Conservation (phyloP, 2,888 invertebrate genomes). For the Polylopha cassiicola region DNA sequence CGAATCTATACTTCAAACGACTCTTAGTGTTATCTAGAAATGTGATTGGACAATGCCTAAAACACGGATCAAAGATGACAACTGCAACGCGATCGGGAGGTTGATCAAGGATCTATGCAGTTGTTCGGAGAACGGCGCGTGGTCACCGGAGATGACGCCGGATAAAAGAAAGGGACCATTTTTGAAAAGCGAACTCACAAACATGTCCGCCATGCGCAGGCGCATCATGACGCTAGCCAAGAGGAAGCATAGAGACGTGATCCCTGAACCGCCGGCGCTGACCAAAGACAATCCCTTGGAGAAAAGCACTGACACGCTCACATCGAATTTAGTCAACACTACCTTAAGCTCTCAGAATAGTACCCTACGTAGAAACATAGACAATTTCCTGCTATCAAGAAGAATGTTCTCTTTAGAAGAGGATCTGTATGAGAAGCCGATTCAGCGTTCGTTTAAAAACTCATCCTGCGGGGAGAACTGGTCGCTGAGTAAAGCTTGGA, state of each 20-base stretch:
- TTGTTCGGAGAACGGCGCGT: slow-evolving; percentile 70
- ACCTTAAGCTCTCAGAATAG: slow-evolving; percentile 63
- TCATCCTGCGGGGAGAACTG: slow-evolving; percentile 69
- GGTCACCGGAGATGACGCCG: slow-evolving; percentile 72
- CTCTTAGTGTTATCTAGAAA: slow-evolving; percentile 22
- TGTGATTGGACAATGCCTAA: slow-evolving; percentile 55
- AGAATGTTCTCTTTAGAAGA: slow-evolving; percentile 64
- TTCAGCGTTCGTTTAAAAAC: slow-evolving; percentile 46
- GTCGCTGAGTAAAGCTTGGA: slow-evolving; percentile 73
- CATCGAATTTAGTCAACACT: slow-evolving; percentile 58
- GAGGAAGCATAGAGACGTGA: slow-evolving; percentile 47
- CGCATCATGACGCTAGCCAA: slow-evolving; percentile 65
- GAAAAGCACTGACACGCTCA: slow-evolving; percentile 53
- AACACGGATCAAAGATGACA: slow-evolving; percentile 52
- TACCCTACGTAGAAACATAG: slow-evolving; percentile 61
- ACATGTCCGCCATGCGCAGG: slow-evolving; percentile 67
- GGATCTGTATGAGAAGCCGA: slow-evolving; percentile 66
- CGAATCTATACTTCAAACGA: slow-evolving; percentile 32
- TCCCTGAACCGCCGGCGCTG: slow-evolving; percentile 51
- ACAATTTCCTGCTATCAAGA: slow-evolving; percentile 58
- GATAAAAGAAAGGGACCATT: slow-evolving; percentile 60
- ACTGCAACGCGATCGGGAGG: slow-evolving; percentile 66
- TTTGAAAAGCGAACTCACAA: slow-evolving; percentile 65
- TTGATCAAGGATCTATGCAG: slow-evolving; percentile 71
- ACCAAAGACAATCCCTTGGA: slow-evolving; percentile 37